Evolutionary conservation across 2,888 invertebrate genomes (phyloP), one percentile per base, ranked within the genome.

Genomic region (Tenthredo notha): DNA sequence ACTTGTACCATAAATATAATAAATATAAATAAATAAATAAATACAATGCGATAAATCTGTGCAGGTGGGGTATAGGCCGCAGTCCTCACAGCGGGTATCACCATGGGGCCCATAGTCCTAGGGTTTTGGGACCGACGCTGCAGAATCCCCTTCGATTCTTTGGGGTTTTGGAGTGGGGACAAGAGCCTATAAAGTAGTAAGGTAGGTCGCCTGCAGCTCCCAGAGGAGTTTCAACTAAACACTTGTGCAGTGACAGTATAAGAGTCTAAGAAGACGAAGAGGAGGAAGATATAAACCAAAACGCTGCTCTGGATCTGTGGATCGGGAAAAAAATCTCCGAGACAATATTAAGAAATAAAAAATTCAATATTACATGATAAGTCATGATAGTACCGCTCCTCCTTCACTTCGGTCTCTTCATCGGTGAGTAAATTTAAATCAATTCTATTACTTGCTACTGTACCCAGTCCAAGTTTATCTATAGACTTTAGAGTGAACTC

Each of bases 391-490:
- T 61, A 37, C 15, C 37, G 58, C 15, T 80, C 4, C n/a, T 80
- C 58, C 4, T 80, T 29, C 37, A 80, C 80, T 12, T 80, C 61
- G 61, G 37, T 12, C 61, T 80, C 61, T 21, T 80, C 10, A 80
- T 80, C 80, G 80, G 80, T 80, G 80, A 80, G 80, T 80, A 25
- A 77, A 37, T 54, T 10, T n/a, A 33, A 77, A 77, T 77, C 47
- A 18, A 77, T 29, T 18, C 50, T n/a, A 47, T n/a, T n/a, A 25
- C n/a, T 47, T 0, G n/a, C 75, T n/a, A 3, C n/a, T 25, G 43
- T n/a, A 70, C 25, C 10, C 21, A 3, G 61, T 61, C 25, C 61
- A 33, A 67, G 15, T 67, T 67, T 67, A 67, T 25, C 33, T 18
- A 67, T 33, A 67, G 67, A 67, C 25, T n/a, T n/a, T 1, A 2